Conservation (phyloP, 35 echinoderm and acorn worm species). For the Heliocidaris tuberculata region DNA sequence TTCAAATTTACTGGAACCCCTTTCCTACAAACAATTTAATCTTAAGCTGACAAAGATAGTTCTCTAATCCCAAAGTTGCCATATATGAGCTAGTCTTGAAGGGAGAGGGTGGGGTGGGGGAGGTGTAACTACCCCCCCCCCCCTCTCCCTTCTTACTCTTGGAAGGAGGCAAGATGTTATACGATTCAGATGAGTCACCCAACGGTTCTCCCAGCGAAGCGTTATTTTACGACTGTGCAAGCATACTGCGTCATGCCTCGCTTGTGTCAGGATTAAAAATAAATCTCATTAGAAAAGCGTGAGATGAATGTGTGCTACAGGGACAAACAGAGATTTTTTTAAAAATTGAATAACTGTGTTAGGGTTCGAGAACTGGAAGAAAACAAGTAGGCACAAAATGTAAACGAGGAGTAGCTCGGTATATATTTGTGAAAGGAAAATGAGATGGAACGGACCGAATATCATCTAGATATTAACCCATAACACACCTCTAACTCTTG, state of each 20-base stretch:
- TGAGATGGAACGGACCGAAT: neutral
- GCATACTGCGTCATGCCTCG: neutral
- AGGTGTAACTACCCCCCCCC: neutral
- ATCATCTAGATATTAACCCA: neutral
- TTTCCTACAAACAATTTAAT: too few relatives aligned
- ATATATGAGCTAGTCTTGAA: neutral
- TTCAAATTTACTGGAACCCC: too few relatives aligned
- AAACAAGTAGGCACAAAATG: neutral
- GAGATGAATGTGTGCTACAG: neutral
- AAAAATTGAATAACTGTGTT: neutral
- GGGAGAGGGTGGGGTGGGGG: neutral
- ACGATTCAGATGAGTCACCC: neutral
- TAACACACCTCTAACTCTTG: neutral
- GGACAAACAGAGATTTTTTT: neutral
- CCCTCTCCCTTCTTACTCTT: neutral
- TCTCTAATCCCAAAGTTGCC: neutral
- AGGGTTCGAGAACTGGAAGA: neutral
- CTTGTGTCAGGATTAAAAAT: constrained; percentile 4
- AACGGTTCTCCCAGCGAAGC: neutral
- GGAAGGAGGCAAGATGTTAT: neutral
- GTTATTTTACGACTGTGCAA: constrained; percentile 17
- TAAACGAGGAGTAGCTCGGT: neutral
- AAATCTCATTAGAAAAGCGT: neutral
- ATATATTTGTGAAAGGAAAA: neutral
- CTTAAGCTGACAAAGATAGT: neutral